Percentiles rank a stretch among this genome's conserved stretches.
phyloP scores from a whole-genome alignment of 2,113 vertebrate species.

The Ursus arctos region DNA sequence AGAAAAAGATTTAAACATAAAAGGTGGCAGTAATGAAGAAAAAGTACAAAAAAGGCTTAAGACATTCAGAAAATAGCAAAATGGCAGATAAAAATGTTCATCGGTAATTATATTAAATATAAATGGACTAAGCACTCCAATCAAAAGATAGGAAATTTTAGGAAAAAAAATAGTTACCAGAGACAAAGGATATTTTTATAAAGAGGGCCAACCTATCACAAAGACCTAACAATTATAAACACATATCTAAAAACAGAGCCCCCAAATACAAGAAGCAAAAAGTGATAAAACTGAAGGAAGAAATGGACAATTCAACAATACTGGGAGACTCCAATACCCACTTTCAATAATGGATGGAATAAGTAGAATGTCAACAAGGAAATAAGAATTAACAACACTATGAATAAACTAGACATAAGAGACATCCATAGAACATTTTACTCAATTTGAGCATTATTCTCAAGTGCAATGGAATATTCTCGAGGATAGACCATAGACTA shows the following conservation, averaged over 20 bases:
- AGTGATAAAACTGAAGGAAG: background rate
- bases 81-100: background rate
- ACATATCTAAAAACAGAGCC: background rate
- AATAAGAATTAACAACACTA: background rate
- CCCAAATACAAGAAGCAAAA: background rate
- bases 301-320: background rate
- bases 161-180: background rate
- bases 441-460: background rate
- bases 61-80: background rate
- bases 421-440: background rate
- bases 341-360: background rate
- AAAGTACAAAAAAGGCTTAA: background rate
- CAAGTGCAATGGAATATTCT: background rate
- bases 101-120: background rate
- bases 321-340: background rate
- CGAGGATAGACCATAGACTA: background rate
- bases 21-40: background rate
- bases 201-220: background rate
- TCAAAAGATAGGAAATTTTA: background rate
- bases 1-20: constrained; percentile 7
- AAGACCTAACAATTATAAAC: background rate
- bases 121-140: background rate
- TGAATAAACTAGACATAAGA: background rate
- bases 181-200: background rate
- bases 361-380: background rate